A percentile compares a stretch with the other conserved stretches of the same genome.
Conservation (phyloP, 2,888 invertebrate species). For the Diplolepis rosae region DNA sequence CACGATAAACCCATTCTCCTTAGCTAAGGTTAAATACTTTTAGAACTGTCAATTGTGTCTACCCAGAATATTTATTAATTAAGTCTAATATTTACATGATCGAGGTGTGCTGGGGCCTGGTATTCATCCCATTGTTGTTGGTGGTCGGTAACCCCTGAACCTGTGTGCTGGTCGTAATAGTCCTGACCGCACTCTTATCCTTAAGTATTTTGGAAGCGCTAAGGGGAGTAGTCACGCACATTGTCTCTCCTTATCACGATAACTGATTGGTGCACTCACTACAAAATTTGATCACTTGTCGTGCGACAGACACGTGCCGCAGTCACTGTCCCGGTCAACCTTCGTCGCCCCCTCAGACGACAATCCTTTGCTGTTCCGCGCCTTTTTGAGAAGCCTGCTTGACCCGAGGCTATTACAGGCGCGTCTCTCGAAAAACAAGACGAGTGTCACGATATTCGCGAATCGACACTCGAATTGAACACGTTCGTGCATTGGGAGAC, state of each 20-base stretch:
- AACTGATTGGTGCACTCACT: constrained; percentile 44
- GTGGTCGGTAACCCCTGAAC: constrained; percentile 54
- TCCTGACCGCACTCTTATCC: constrained; percentile 61
- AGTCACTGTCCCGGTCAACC: constrained; percentile 7
- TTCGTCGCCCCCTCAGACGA: not conserved
- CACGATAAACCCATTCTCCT: not conserved
- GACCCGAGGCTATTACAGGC: constrained; percentile 29
- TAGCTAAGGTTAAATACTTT: not conserved
- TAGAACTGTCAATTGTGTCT: not conserved
- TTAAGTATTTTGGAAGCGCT: constrained; percentile 67
- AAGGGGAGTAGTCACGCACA: constrained; percentile 70
- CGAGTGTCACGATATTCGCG: constrained; percentile 20
- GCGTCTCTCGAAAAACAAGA: constrained; percentile 20
- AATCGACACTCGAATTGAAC: constrained; percentile 24
- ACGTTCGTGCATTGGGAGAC: constrained; percentile 24
- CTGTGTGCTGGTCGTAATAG: constrained; percentile 57
- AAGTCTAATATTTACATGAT: constrained; percentile 69
- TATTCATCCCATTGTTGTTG: constrained; percentile 43
- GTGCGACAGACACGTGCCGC: constrained; percentile 19
- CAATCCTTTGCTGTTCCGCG: not conserved
- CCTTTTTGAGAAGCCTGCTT: constrained; percentile 2
- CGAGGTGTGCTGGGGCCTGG: constrained; percentile 67
- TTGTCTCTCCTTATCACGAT: constrained; percentile 50
- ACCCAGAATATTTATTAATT: constrained; percentile 4
- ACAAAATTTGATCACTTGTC: constrained; percentile 22